Conservation (phyloP, 2,888 invertebrate species). For the Podotricha telesiphe region DNA sequence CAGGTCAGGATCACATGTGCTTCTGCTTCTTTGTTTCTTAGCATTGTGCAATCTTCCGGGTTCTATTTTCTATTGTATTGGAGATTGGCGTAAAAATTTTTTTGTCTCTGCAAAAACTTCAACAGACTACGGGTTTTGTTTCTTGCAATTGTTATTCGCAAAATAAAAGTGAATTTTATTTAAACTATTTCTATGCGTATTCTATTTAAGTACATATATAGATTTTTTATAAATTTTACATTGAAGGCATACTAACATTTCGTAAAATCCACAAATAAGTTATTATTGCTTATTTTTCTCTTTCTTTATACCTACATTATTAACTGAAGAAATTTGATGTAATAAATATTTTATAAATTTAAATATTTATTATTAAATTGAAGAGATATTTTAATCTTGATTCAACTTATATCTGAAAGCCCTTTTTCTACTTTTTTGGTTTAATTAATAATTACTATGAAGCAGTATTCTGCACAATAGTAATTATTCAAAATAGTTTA, state of each 20-base stretch:
- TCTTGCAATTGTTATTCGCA: conserved; percentile 33
- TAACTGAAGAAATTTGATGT: background rate
- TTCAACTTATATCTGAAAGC: no score
- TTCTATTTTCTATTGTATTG: conserved; percentile 61
- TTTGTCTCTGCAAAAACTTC: conserved; percentile 53
- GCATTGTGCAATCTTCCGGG: conserved; percentile 80
- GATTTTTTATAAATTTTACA: no score
- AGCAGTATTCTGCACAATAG: no score
- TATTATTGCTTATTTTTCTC: background rate
- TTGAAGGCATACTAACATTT: background rate
- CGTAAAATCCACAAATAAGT: background rate
- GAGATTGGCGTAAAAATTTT: conserved; percentile 70
- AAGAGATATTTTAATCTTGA: background rate
- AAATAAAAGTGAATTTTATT: conserved; percentile 48
- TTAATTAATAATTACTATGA: background rate
- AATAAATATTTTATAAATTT: background rate
- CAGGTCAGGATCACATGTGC: conserved; percentile 83
- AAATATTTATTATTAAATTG: background rate
- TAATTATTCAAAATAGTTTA: no score
- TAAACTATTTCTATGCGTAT: background rate
- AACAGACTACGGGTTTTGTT: conserved; percentile 33
- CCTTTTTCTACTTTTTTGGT: background rate
- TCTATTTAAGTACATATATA: background rate
- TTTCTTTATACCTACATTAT: background rate
- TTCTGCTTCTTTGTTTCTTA: conserved; percentile 60